Percentiles rank a stretch among this genome's conserved stretches.
Evolutionary conservation across 2,888 invertebrate genomes (phyloP).

Genomic region (Dicyrtoma fusca): DNA sequence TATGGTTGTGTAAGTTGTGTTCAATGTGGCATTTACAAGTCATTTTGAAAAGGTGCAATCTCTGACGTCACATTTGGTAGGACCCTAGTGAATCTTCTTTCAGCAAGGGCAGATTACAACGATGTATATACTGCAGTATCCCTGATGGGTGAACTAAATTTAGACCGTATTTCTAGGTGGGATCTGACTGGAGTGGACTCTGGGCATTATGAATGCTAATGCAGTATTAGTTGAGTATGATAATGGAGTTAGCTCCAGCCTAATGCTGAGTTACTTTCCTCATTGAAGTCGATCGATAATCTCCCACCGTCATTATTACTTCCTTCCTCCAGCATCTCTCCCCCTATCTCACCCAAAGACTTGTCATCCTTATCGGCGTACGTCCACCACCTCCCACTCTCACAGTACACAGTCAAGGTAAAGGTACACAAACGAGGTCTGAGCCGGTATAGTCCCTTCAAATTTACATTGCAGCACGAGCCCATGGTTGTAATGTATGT

Average conservation of each 20-base stretch:
- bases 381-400: no score
- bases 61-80: no score
- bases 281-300: constrained; percentile 41
- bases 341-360: constrained; percentile 10
- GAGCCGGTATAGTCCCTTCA: no score
- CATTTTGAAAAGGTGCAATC: no score
- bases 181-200: not conserved
- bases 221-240: constrained; percentile 29
- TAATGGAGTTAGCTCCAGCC: constrained; percentile 31
- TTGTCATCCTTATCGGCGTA: no score
- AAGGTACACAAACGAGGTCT: no score
- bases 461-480: no score
- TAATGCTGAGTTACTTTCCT: constrained; percentile 29
- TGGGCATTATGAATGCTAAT: constrained; percentile 15
- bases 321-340: constrained; percentile 38
- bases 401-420: no score
- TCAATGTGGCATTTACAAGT: no score
- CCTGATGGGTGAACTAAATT: not conserved
- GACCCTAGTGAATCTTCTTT: no score
- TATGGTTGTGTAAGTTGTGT: no score
- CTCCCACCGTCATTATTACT: constrained; percentile 45
- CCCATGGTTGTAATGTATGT: no score
- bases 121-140: not conserved
- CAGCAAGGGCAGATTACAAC: not conserved
- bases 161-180: not conserved